Base-by-base conservation (phyloP, 2,888 invertebrate species). In the Mythimna ferrago region DNA sequence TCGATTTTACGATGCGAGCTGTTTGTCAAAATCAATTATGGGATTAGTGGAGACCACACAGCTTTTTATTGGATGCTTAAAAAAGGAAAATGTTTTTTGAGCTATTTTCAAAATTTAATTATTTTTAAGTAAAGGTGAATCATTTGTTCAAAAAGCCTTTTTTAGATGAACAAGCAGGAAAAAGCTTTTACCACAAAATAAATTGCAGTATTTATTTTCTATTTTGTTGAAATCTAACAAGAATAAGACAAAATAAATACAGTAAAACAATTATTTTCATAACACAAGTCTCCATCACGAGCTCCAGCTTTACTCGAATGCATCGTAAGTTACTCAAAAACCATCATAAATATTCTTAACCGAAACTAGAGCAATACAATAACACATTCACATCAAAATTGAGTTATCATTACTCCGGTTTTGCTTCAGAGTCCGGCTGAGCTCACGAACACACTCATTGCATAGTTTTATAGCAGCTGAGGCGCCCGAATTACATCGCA, bases 401-500 rank as follows among this genome's bases (percentile, higher is more conserved):
- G 86, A 86, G 87, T 86, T 86, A 86, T 86, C 85, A 86, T 85
- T 85, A 86, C 75, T 66, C 61, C 66, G 80, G 78, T 82, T 80
- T 79, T 79, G 76, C 72, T 66, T 44, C 19, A 6, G 16, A 53
- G n/a, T 53, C n/a, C 68, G 72, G 82, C 75, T 82, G 75, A 83
- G 72, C 66, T 70, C 70, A 70, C 78, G 66, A 73, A 84, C 81
- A 80, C 76, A 85, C 82, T 86, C 82, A 86, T 80, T 83, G 68
- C 75, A 81, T 87, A 86, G 82, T 87, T 86, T 85, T 85, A 82
- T 85, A 82, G 83, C 71, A 73, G 80, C 78, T 67, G 83, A 82
- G 86, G 87, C 86, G 88, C 87, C 86, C 88, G 88, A 85, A 86
- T 88, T 85, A 86, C 90, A 90, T 89, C 92, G 90, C 92, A 89